Evolutionary conservation across 2,113 vertebrate species (phyloP).

Genomic region (Nothobranchius kuhntae): DNA sequence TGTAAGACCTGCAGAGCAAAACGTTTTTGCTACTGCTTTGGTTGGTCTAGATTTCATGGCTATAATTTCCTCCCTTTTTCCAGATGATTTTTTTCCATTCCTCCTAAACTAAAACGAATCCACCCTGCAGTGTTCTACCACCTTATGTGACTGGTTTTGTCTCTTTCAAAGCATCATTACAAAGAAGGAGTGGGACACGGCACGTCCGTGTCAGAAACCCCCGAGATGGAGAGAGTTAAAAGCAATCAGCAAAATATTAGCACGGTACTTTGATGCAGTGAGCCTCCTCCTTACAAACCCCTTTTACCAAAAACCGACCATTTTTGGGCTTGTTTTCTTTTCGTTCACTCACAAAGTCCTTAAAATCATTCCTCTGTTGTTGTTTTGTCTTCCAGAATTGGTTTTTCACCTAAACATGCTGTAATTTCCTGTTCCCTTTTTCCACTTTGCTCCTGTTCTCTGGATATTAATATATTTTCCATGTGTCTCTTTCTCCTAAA

Average conservation of each 20-base stretch:
- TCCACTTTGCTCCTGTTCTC: too few relatives aligned
- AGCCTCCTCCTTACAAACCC: slow-evolving; percentile 9
- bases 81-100: neutral
- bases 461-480: too few relatives aligned
- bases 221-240: slow-evolving; percentile 98
- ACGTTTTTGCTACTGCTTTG: too few relatives aligned
- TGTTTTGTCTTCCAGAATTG: neutral
- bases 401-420: neutral
- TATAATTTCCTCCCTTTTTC: too few relatives aligned
- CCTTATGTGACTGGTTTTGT: slow-evolving; percentile 41
- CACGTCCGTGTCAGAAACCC: slow-evolving; percentile 92
- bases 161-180: slow-evolving; percentile 88
- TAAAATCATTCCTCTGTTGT: slow-evolving; percentile 14
- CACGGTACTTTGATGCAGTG: slow-evolving; percentile 84
- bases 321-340: slow-evolving; percentile 1
- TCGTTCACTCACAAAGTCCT: slow-evolving; percentile 10
- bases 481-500: neutral
- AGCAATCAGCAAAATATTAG: slow-evolving; percentile 93
- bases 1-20: too few relatives aligned
- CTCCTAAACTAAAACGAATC: neutral
- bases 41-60: too few relatives aligned
- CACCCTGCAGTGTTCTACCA: neutral
- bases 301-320: neutral
- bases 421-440: neutral
- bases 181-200: slow-evolving; percentile 92